Base-by-base conservation (phyloP, 2,888 invertebrate genomes). In the Tetrapedia diversipes region DNA sequence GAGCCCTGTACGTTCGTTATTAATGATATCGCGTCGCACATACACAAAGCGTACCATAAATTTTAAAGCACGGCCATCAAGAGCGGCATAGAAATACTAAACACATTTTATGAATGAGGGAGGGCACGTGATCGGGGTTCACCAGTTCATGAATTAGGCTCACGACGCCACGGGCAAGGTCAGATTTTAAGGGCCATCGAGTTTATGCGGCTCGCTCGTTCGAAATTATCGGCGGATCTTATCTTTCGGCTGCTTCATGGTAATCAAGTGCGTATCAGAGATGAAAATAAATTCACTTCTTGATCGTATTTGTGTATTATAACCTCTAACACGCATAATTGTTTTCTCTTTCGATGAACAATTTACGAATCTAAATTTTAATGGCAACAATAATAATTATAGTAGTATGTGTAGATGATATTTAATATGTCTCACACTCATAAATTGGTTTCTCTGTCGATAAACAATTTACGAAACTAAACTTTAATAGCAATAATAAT, bases 91-190 rank as follows among this genome's bases (percentile, higher is more conserved):
- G 73, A 59, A 72, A 75, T 56, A 73, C 74, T 75, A 75, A 75
- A 72, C 73, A 75, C 73, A 75, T 75, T 75, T 75, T 64, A 72
- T 43, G 73, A 65, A 75, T 73, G 73, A 65, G 74, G 73, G 73
- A n/a, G 43, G 74, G 74, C 74, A 72, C 74, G 74, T 73, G 74
- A 75, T 59, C 73, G 29, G 74, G 53, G 73, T 75, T 75, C 64
- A 75, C 47, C 64, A 65, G 74, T 73, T 64, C 45, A 59, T 59
- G 74, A 75, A 75, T 75, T 75, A 72, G 74, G 64, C 73, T 64
- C 27, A n/a, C 39, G 51, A 71, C 22, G 49, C 41, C 37, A 37
- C 8, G 54, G 6, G 27, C 51, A 54, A 59, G 73, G 59, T 72
- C 73, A 53, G 59, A 34, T 53, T 72, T 45, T 19, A 27, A 43